Conservation (phyloP, 2,113 vertebrate genomes). For the Poeciliopsis retropinna region DNA sequence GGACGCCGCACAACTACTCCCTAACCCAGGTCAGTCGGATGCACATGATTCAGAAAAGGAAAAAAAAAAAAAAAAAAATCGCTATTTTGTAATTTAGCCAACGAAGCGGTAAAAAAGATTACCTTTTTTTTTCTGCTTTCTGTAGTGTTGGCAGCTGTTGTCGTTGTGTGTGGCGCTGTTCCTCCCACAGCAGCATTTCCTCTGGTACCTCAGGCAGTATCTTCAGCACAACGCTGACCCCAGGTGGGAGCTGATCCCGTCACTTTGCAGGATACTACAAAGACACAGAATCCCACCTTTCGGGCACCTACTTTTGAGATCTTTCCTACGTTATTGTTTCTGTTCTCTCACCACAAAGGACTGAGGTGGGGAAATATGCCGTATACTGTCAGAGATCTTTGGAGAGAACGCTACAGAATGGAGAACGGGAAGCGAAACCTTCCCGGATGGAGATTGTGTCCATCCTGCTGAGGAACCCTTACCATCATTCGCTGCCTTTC, state of each 20-base stretch:
- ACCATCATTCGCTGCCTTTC: constrained; percentile 90
- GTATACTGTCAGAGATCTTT: constrained; percentile 90
- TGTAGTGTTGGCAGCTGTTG: constrained; percentile 90
- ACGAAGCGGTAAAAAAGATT: fast-evolving
- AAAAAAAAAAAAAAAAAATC: not conserved
- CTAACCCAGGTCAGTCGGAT: constrained; percentile 84
- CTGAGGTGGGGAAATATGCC: constrained; percentile 88
- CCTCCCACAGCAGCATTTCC: constrained; percentile 90
- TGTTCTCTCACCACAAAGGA: constrained; percentile 66
- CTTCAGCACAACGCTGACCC: constrained; percentile 86
- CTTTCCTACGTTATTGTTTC: not conserved
- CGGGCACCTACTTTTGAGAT: not conserved
- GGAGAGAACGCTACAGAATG: constrained; percentile 84
- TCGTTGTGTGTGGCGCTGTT: constrained; percentile 89
- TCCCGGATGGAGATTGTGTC: constrained; percentile 92
- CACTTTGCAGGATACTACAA: not conserved
- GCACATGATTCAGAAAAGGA: not conserved
- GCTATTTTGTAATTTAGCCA: not conserved
- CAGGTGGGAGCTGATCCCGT: constrained; percentile 68
- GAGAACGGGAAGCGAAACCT: constrained; percentile 88
- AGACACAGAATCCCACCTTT: not conserved
- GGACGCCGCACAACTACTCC: constrained; percentile 85
- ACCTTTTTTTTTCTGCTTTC: not conserved
- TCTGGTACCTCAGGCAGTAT: constrained; percentile 89
- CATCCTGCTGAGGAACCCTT: constrained; percentile 91